Conservation (phyloP, 2,113 vertebrate species). For the Tympanuchus pallidicinctus region DNA sequence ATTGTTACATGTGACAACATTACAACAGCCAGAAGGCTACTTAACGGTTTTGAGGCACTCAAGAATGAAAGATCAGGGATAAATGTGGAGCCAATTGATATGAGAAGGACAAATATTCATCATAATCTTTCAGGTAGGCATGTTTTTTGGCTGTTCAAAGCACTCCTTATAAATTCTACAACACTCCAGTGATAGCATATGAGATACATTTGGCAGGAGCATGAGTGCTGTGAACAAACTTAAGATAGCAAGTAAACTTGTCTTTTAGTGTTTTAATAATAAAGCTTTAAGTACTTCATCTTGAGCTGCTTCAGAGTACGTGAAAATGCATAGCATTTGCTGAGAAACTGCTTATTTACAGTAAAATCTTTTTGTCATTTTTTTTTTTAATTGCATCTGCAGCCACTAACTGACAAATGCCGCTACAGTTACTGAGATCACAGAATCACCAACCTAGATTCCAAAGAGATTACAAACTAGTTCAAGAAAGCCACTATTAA, state of each 20-base stretch:
- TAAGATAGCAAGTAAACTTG: neutral
- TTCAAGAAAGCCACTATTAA: neutral
- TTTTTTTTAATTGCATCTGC: neutral
- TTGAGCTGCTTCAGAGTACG: rapidly evolving
- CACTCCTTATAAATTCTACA: neutral
- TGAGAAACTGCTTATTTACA: neutral
- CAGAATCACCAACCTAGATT: too few relatives aligned
- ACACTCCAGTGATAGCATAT: neutral
- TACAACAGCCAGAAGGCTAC: neutral
- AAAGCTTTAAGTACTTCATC: neutral
- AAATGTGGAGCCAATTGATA: neutral
- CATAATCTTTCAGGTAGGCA: neutral
- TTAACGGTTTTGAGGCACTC: neutral
- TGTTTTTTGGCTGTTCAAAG: neutral
- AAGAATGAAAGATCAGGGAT: neutral
- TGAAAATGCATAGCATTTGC: neutral
- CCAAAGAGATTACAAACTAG: neutral
- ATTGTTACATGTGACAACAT: neutral
- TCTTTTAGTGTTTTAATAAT: neutral
- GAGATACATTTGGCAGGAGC: neutral
- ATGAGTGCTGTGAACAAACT: neutral
- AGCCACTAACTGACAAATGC: neutral
- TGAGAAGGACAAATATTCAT: rapidly evolving
- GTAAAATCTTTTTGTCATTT: neutral
- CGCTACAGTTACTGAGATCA: neutral